Base-by-base conservation (phyloP, 92 coral and sea anemone species). In the Epizoanthus rinbou region DNA sequence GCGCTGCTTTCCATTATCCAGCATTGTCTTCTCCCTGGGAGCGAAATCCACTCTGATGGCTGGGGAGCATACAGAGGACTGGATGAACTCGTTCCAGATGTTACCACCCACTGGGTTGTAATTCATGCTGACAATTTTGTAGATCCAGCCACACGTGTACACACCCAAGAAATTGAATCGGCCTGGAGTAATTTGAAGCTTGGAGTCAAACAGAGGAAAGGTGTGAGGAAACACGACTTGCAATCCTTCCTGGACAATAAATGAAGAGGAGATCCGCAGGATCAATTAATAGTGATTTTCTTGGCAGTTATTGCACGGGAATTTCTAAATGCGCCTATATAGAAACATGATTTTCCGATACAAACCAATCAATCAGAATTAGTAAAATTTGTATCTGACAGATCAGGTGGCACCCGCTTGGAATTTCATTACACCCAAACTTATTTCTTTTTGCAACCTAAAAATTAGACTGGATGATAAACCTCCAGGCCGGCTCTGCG, bases 211-310 rank as follows among this genome's bases (percentile, higher is more conserved):
- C 35, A 59, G 28, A 47, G 75, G 52, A 85, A 79, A 76, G 85
- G 85, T 33, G 59, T 79, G 56, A 19, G 78, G 14, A 22, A 59
- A 53, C 52, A 57, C 24, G 85, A 78, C 69, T 33, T 85, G 9
- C 85, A 76, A 50, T 69, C 84, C 25, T 65, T 85, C 37, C 84
- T 85, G 37, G 69, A 85, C 66, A 60, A 62, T 23, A 70, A 85
- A 28, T 65, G 78, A 84, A 17, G 84, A 76, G 84, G 84, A 4
- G 80, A 65, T 25, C 25, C 19, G 57, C 56, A 74, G 14, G 64
- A 74, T n/a, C 45, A 74, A 22, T 14, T 62, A 45, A n/a, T 74
- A 21, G 21, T 53, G 45, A 74, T 54, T 74, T 74, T 74, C 33
- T 31, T 53, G 80, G 53, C 53, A 47, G 53, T 47, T 47, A 8